Evolutionary conservation across 2,888 invertebrate species (phyloP).

Genomic region (Cephonodes hylas): DNA sequence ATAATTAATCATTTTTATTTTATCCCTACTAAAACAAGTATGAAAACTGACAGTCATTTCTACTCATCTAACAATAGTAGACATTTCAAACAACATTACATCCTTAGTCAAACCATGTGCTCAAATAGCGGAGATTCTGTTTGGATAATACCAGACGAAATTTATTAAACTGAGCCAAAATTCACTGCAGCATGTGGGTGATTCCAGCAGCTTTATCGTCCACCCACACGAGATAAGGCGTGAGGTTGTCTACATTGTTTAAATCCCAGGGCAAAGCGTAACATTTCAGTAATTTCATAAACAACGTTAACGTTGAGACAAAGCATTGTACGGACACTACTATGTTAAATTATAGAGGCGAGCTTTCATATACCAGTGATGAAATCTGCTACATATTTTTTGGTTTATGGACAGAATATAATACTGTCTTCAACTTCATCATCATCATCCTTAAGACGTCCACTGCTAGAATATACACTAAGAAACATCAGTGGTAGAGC

Average conservation of each 20-base stretch:
- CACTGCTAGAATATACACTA: too few species aligned
- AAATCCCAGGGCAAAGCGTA: background rate
- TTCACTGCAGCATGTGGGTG: background rate
- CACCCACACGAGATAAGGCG: background rate
- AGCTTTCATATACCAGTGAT: background rate
- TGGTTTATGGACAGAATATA: background rate
- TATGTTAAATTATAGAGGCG: background rate
- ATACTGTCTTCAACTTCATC: too few species aligned
- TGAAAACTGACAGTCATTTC: too few species aligned
- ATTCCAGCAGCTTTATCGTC: background rate
- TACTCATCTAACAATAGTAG: too few species aligned
- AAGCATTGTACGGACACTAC: background rate
- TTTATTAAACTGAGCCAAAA: background rate
- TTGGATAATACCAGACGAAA: background rate
- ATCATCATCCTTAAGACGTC: too few species aligned
- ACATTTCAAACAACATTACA: too few species aligned
- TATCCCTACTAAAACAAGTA: too few species aligned
- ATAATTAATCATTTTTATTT: too few species aligned
- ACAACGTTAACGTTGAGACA: background rate
- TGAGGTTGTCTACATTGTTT: background rate
- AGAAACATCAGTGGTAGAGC: too few species aligned
- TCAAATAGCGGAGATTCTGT: background rate
- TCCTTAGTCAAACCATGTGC: background rate
- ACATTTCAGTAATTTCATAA: background rate
- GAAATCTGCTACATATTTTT: background rate